Conservation (phyloP, 2,113 vertebrate genomes). For the Aspiorhynchus laticeps region DNA sequence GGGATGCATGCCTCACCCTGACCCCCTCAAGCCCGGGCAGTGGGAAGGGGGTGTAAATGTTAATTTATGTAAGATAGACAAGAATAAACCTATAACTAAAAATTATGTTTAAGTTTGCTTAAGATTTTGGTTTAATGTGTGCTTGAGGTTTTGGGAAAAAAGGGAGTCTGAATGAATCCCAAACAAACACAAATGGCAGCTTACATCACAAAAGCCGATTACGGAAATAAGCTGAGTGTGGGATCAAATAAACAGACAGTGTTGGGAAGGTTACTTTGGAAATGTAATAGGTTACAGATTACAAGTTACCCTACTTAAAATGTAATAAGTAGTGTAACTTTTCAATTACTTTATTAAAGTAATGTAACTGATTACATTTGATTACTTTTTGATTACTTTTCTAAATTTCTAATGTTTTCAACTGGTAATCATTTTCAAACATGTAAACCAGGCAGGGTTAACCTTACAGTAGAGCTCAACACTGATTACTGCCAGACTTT, state of each 20-base stretch:
- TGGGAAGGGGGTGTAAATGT: constrained; percentile 61
- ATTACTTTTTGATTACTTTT: too few species aligned
- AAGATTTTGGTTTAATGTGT: background rate
- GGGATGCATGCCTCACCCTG: constrained; percentile 28
- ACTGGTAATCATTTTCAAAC: too few species aligned
- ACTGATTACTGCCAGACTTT: too few species aligned
- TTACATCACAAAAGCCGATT: constrained; percentile 14
- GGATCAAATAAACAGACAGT: constrained; percentile 21
- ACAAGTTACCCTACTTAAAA: too few species aligned
- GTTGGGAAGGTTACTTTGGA: too few species aligned
- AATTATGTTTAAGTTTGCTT: background rate
- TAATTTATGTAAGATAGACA: constrained; percentile 48
- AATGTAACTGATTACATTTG: too few species aligned
- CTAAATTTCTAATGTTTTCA: too few species aligned
- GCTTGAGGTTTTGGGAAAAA: background rate
- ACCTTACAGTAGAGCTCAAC: too few species aligned
- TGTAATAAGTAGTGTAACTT: too few species aligned
- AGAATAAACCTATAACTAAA: background rate
- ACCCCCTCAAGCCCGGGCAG: constrained; percentile 62
- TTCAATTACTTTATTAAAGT: too few species aligned
- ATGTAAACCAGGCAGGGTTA: too few species aligned
- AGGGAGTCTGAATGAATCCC: background rate
- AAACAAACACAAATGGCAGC: background rate
- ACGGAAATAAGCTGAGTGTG: constrained; percentile 13
- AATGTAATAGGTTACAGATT: too few species aligned